Evolutionary conservation across 1,140 invertebrate species (phyloP), one percentile per base, ranked within the genome.

Genomic region (Uloborus diversus): DNA sequence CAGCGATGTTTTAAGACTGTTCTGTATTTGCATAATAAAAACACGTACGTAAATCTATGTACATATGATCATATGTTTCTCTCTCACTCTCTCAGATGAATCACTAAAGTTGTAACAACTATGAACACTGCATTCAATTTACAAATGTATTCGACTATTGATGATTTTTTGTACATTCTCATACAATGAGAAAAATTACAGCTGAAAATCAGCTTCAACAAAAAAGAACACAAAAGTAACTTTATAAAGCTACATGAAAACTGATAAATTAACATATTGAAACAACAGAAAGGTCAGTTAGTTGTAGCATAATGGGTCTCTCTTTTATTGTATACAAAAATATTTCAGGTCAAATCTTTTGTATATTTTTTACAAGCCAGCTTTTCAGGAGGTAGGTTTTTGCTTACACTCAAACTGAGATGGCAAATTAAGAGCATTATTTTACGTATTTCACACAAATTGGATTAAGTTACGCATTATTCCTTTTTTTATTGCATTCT

Each of bases 81-180:
- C n/a, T n/a, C n/a, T n/a, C n/a, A n/a, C n/a, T n/a, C n/a, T n/a
- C n/a, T n/a, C n/a, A 65, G 47, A 65, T 78, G 59, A 75, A 37
- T 37, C 25, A 23, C 73, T 78, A 75, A 23, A 51, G 35, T 20
- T 51, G 27, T 65, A 78, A 25, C 42, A 78, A 56, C 62, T 65
- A 78, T 78, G 61, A 78, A 66, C 37, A 78, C 32, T 42, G 49
- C 49, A 65, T 53, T 78, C 56, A 78, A 66, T 78, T 78, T 78
- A 78, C 73, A 78, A 37, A 65, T 78, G 59, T 75, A 28, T 56
- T 62, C 23, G 57, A 49, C 71, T 64, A 42, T 51, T 33, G 49
- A 65, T 64, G 42, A 75, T 65, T 30, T 27, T 37, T 51, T 78
- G 62, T 78, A 78, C 61, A 78, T 37, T 66, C 61, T 78, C 62